Base-by-base conservation (phyloP, 2,797 vertebrate genomes). In the Merluccius polli region DNA sequence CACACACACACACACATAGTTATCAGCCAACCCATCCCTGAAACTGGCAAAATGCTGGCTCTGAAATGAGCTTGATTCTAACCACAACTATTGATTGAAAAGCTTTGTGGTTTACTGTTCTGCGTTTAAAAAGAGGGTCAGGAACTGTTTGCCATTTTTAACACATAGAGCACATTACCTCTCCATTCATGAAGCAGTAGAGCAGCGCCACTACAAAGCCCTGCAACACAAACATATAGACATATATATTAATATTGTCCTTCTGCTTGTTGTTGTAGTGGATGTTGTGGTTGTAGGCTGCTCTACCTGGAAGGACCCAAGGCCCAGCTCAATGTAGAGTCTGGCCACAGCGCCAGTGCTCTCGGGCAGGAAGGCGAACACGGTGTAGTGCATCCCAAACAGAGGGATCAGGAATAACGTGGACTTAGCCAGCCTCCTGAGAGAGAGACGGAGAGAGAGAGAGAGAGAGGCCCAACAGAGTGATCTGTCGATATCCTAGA, bases 321-420 rank as follows among this genome's bases (percentile, higher is more conserved):
- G 86, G 9, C 97, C 90, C 0, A 99, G 94, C 82, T 99, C 97
- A 5, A 99, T 96, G 91, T 95, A 95, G 75, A 98, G 83, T 73
- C 95, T 95, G 36, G 96, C 94, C 21, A 93, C 89, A 48, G 93
- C 88, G 69, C 96, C 95, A 0, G 95, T 96, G 86, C 91, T 95
- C 84, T 97, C 96, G 0, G 98, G 98, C 87, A 98, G 94, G 91
- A 98, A 98, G 82, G 95, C 96, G n/a, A 99, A 99, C 69, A 98
- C 92, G 31, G 95, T 95, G 89, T 99, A 99, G 88, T 99, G 97
- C 80, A 96, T 95, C 73, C 98, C 98, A 74, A 99, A 99, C 79
- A 99, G 92, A 44, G 98, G 98, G 81, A 99, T 98, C 81, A 99
- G 94, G 82, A 99, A 96, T 77, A 99, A 92, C 0, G 98, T 99